Evolutionary conservation across 1,140 invertebrate species (phyloP), one percentile per base, ranked within the genome.

Genomic region (Pseudomyrmex concolor): DNA sequence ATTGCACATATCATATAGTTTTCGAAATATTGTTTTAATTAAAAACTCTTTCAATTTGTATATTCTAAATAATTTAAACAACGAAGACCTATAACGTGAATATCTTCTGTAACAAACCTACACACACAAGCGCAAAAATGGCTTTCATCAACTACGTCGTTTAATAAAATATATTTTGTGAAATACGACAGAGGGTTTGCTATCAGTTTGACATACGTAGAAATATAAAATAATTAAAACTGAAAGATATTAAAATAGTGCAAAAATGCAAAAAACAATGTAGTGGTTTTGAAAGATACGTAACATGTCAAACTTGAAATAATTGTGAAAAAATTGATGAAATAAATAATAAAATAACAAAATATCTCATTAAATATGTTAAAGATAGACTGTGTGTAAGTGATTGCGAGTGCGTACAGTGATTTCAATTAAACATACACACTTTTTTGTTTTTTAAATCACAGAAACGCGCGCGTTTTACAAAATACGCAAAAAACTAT

Each of bases 401-500:
- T 10, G 2, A 76, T 54, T 15, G 34, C n/a, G 34, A 54, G 51
- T 34, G n/a, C n/a, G 25, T 17, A 64, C 17, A 3, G 51, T 70
- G 43, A 71, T 80, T 80, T 80, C 8, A 71, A 34, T 59, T 34
- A 70, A 70, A 25, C 25, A 25, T 25, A 25, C 25, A 80, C 15
- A 12, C 50, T 13, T 80, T 80, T 10, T 80, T 22, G 22, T 8
- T 60, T 19, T 25, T 22, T 43, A 25, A 43, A 43, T 12, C 15
- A 2, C 54, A 34, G 25, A 55, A 10, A 17, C 19, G 19, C 13
- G 22, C 12, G 45, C 10, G 7, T 50, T 68, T 3, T 57, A 25
- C 5, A 59, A 78, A 59, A 34, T 34, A 70, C 43, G 45, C 76
- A 45, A 70, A 66, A 25, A 86, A 86, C 86, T 78, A 86, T 86